Evolutionary conservation across 2,113 vertebrate species (phyloP), one percentile per base, ranked within the genome.

Genomic region (Myiopsitta monachus): DNA sequence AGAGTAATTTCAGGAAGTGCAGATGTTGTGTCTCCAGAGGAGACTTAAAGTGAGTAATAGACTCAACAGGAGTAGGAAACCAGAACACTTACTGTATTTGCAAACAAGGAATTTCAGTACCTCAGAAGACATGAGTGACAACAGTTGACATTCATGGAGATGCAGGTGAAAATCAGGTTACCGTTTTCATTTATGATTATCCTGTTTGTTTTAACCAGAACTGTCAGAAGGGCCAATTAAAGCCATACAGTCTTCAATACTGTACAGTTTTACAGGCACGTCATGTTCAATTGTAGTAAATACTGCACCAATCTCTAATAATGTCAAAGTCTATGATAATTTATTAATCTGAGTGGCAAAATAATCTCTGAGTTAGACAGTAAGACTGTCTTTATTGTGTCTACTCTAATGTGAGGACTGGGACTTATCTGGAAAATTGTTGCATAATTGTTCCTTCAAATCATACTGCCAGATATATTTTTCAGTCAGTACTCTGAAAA

Each of bases 31-130:
- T 31, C 52, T 36, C 33, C 2, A 3, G 36, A 66, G 14, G 31
- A 73, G 3, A 21, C 5, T 74, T 57, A 31, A 59, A 36, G 24
- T n/a, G 57, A 61, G 7, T 73, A 46, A 19, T 21, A 66, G 26
- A 51, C 59, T 59, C n/a, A 85, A 39, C 10, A 80, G 55, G 6
- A 36, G 10, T 16, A 47, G 31, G n/a, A 76, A 36, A 83, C 49
- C 1, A 15, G 63, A 92, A 46, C 19, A 13, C 14, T 78, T 79
- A 38, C 0, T 1, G 6, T 26, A 23, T 81, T 72, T 6, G 1
- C 44, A 72, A 93, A 51, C 24, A 46, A 23, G 14, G 23, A 62
- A 3, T 61, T 83, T 73, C 59, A 6, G 3, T 47, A 36, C 36
- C 33, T 83, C 13, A 38, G 47, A 73, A 19, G 7, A 76, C 41